Conservation (phyloP, 35 echinoderm and acorn worm species). For the Apostichopus japonicus region DNA sequence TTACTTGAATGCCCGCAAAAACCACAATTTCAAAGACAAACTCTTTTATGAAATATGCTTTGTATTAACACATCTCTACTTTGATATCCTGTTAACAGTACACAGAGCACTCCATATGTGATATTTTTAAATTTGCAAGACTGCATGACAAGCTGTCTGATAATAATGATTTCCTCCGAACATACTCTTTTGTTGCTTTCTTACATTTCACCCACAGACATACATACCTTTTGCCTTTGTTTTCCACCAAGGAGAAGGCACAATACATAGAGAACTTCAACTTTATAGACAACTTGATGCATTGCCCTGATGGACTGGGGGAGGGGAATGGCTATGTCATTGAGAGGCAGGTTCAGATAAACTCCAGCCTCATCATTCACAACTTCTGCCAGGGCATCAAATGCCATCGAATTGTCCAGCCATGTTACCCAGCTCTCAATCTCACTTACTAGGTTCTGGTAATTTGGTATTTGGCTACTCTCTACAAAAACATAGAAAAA, state of each 20-base stretch:
- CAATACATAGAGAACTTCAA: constrained; percentile 92
- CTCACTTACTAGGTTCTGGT: constrained; percentile 80
- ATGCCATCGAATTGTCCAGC: constrained; percentile 97
- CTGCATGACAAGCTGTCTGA: too few relatives aligned
- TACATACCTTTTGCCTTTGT: constrained; percentile 87
- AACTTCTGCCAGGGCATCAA: constrained; percentile 96
- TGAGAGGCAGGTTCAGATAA: constrained; percentile 77
- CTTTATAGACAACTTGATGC: constrained; percentile 98
- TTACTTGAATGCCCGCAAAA: too few relatives aligned
- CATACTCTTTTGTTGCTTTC: too few relatives aligned
- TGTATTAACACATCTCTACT: too few relatives aligned
- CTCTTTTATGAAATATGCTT: too few relatives aligned
- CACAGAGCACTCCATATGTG: too few relatives aligned
- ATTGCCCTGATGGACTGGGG: constrained; percentile 91
- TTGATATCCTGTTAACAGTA: too few relatives aligned
- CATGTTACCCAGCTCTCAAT: constrained; percentile 98
- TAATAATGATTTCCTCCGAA: too few relatives aligned
- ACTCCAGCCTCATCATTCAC: constrained; percentile 86
- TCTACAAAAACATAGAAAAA: constrained; percentile 45
- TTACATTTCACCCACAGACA: not conserved
- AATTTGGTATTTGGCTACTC: constrained; percentile 32
- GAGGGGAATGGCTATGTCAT: constrained; percentile 72
- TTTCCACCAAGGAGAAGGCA: constrained; percentile 93
- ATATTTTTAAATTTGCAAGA: too few relatives aligned
- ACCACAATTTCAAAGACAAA: too few relatives aligned